phyloP scores from a whole-genome alignment of 2,113 vertebrate genomes.

The Ursus arctos region DNA sequence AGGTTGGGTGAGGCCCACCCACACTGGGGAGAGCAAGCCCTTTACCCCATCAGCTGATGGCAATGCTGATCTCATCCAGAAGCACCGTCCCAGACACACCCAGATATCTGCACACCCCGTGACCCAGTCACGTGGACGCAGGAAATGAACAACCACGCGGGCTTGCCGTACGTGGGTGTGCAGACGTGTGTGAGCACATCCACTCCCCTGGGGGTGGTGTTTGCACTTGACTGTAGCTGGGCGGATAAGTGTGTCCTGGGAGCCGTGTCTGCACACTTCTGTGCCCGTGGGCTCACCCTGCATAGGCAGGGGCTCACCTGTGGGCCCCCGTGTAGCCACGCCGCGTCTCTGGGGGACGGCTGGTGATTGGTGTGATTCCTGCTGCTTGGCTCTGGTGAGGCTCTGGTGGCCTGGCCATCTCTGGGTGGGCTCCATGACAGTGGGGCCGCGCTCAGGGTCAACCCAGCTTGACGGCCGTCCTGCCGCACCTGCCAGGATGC shows the following conservation, averaged over 20 bases:
- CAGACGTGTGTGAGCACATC: rapidly evolving
- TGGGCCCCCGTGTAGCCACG: rapidly evolving
- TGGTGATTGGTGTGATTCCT: neutral
- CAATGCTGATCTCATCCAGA: rapidly evolving
- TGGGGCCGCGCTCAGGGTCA: neutral
- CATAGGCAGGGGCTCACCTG: rapidly evolving
- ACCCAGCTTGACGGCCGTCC: neutral
- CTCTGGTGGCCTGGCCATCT: neutral
- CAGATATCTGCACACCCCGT: neutral
- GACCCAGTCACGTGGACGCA: rapidly evolving
- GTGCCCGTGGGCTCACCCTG: neutral
- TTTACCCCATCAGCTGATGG: rapidly evolving
- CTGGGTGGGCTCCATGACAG: rapidly evolving
- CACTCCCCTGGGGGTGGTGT: neutral
- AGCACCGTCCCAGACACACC: neutral
- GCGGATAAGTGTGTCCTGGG: neutral
- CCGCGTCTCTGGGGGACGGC: neutral
- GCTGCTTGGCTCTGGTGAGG: neutral
- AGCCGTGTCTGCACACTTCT: neutral
- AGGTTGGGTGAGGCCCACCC: neutral
- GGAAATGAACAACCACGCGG: rapidly evolving
- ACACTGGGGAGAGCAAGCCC: no score
- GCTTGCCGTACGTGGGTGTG: neutral
- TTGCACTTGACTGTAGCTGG: neutral
- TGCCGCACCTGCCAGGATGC: rapidly evolving